Percentiles rank a stretch among this genome's conserved stretches.
Conservation (phyloP, 2,113 vertebrate genomes). For the Okapia johnstoni region DNA sequence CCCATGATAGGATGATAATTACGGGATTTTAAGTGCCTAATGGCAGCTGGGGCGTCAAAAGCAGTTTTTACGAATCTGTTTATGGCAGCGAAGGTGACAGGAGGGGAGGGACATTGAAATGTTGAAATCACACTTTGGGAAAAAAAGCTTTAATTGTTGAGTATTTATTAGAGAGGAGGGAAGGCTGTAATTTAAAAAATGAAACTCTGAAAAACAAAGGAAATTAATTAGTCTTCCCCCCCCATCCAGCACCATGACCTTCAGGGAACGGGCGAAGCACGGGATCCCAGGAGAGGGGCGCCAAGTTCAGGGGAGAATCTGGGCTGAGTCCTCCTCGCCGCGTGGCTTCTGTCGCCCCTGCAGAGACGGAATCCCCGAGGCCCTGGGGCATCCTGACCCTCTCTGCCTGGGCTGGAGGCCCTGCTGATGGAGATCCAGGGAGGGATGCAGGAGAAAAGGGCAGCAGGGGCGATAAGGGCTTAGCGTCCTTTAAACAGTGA, state of each 20-base stretch:
- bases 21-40: conserved; percentile 93
- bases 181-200: conserved; percentile 86
- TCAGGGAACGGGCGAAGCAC: conserved; percentile 54
- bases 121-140: conserved; percentile 85
- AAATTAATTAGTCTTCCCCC: conserved; percentile 79
- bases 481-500: not conserved
- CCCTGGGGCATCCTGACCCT: not conserved
- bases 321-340: not conserved
- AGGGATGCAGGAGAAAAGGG: not conserved
- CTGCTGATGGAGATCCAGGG: not conserved
- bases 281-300: rapidly evolving
- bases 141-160: conserved; percentile 87
- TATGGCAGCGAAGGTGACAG: conserved; percentile 87
- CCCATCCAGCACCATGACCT: conserved; percentile 49
- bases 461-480: rapidly evolving
- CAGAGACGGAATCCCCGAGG: not conserved
- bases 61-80: conserved; percentile 88
- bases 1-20: conserved; percentile 98
- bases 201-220: conserved; percentile 84
- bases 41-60: conserved; percentile 90
- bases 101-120: conserved; percentile 84
- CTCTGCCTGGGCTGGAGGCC: not conserved
- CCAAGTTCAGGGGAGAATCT: not conserved
- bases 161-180: conserved; percentile 88
- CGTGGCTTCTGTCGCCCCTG: not conserved